Base-by-base conservation (phyloP, 1,140 invertebrate genomes). In the Heliconius hermathena region DNA sequence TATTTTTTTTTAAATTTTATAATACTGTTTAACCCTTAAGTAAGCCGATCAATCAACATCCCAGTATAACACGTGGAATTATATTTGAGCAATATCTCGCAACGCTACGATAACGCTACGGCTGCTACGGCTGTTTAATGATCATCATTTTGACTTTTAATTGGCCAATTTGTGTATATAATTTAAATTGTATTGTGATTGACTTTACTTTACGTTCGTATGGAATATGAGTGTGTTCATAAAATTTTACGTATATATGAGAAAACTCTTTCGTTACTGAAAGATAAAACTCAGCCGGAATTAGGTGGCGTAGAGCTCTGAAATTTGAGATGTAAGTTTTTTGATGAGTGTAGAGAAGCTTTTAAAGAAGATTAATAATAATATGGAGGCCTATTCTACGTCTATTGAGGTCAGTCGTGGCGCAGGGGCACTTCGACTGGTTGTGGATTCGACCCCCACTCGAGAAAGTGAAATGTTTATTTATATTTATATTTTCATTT, bases 21-120 rank as follows among this genome's bases (percentile, higher is more conserved):
- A 11, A 22, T 57, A 57, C 26, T 26, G 77, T 54, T 78, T 46
- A 75, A 54, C 78, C 85, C 83, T 86, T 84, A 86, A 85, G 70
- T 74, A 73, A 60, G 74, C 66, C 76, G 76, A 86, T 86, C 82
- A 86, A 86, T 86, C 83, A 80, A 83, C 81, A 83, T 84, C 82
- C 79, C 70, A 82, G 81, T 80, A 81, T 84, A 80, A 82, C 81
- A 81, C 77, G 77, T 78, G 76, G 20, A 77, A 78, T 81, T 81
- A 84, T 81, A 79, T 84, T 83, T 78, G 78, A 49, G 46, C 71
- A 82, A 81, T 52, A 84, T 81, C 73, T 79, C 71, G 81, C 78
- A 66, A 66, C 78, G 41, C 22, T 57, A 75, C 33, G 81, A 82
- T 77, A 79, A 80, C 79, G 77, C 73, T 49, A 78, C 26, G 33